Conservation (phyloP, 2,797 vertebrate species). For the Arremon aurantiirostris region DNA sequence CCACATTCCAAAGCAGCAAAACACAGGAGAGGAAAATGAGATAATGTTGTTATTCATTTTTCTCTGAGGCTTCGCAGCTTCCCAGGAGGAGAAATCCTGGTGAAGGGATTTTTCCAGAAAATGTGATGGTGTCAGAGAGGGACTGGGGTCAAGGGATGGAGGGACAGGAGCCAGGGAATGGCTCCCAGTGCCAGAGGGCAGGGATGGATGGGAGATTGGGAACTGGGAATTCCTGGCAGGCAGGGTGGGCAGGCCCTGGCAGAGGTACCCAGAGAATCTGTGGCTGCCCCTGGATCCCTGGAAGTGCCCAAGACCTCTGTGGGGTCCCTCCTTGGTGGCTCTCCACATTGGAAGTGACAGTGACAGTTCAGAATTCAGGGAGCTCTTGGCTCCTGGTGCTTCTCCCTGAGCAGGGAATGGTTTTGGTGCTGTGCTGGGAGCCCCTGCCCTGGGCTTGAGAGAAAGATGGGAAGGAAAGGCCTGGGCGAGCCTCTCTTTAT, state of each 20-base stretch:
- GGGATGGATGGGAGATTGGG: background rate
- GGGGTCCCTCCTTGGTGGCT: background rate
- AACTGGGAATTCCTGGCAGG: background rate
- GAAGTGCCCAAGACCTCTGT: accelerated
- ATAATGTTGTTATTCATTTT: too few species aligned
- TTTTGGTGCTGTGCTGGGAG: background rate
- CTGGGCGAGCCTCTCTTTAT: background rate
- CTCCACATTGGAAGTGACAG: accelerated
- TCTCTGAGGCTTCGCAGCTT: too few species aligned
- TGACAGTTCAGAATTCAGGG: accelerated
- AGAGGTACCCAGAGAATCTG: accelerated
- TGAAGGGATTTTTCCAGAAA: too few species aligned
- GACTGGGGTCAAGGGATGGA: background rate
- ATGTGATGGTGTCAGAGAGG: background rate
- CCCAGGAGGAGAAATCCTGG: too few species aligned
- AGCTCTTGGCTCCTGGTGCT: background rate
- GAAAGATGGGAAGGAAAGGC: background rate
- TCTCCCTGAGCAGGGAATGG: accelerated
- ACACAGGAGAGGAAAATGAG: too few species aligned
- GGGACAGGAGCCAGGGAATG: background rate
- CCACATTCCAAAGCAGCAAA: too few species aligned
- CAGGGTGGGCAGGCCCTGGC: accelerated
- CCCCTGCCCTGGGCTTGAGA: background rate
- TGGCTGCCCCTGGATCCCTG: background rate
- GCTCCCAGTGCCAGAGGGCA: background rate